A percentile compares a stretch with the other conserved stretches of the same genome.
Conservation (phyloP, 2,888 invertebrate genomes). For the Oscheius myriophilus region DNA sequence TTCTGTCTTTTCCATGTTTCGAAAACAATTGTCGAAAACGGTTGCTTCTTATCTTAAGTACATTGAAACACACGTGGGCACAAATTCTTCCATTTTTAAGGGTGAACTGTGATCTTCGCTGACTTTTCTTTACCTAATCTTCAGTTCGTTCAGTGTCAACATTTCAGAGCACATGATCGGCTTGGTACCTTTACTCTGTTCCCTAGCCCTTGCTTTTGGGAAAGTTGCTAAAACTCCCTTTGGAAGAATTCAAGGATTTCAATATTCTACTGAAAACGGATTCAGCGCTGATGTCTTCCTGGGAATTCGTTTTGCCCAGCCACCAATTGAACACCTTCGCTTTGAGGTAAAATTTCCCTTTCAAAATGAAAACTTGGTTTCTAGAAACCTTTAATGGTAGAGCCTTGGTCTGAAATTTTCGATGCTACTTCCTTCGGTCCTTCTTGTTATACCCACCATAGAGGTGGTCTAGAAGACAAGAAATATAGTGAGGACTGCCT, state of each 20-base stretch:
- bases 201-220: too few relatives aligned
- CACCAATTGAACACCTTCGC: conserved; percentile 48
- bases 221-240: background rate
- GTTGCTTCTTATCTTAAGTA: too few relatives aligned
- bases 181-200: too few relatives aligned
- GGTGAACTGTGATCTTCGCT: too few relatives aligned
- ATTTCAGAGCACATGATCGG: too few relatives aligned
- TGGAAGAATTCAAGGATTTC: conserved; percentile 9
- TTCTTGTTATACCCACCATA: background rate
- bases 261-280: conserved; percentile 13
- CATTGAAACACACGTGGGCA: too few relatives aligned
- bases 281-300: conserved; percentile 40
- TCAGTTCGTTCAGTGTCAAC: too few relatives aligned
- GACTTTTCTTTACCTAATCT: too few relatives aligned
- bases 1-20: too few relatives aligned
- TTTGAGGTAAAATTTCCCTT: conserved; percentile 49
- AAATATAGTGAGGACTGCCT: conserved; percentile 57
- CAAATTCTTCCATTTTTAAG: too few relatives aligned
- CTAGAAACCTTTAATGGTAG: conserved; percentile 54
- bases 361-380: background rate
- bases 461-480: conserved; percentile 31
- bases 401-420: conserved; percentile 37
- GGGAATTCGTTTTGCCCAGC: conserved; percentile 53
- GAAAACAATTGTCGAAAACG: too few relatives aligned
- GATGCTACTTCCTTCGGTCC: background rate